phyloP scores from a whole-genome alignment of 2,888 invertebrate genomes.

The Zygogramma bicolorata region DNA sequence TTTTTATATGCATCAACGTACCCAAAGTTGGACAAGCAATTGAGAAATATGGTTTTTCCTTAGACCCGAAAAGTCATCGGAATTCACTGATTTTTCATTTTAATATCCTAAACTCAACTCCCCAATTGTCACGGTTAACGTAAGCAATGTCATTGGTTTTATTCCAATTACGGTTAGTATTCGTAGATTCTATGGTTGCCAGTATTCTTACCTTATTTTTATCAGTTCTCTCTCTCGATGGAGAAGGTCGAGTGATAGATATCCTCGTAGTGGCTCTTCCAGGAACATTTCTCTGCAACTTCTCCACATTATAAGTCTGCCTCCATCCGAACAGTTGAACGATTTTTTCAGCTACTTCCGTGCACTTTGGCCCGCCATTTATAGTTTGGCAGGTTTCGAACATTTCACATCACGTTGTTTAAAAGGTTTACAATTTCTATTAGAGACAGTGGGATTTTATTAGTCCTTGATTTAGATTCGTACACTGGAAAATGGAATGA shows the following conservation, averaged over 20 bases:
- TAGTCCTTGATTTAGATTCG: too few species aligned
- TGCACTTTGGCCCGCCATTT: conserved; percentile 72
- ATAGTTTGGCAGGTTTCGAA: conserved; percentile 61
- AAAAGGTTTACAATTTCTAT: neutral
- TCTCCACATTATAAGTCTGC: conserved; percentile 84
- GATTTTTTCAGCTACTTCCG: conserved; percentile 82
- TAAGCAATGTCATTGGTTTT: too few species aligned
- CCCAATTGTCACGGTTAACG: too few species aligned
- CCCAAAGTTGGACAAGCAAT: neutral
- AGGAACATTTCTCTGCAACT: conserved; percentile 75
- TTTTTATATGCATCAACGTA: too few species aligned
- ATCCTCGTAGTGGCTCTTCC: conserved; percentile 68
- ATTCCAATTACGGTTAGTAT: neutral
- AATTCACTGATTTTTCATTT: neutral
- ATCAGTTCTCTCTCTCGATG: conserved; percentile 43
- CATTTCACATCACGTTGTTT: conserved; percentile 58
- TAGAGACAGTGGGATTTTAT: too few species aligned
- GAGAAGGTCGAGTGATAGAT: conserved; percentile 65
- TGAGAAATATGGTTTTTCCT: neutral
- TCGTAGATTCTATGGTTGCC: neutral
- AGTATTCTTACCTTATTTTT: conserved; percentile 53
- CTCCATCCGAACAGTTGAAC: conserved; percentile 84
- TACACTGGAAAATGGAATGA: neutral
- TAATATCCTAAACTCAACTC: too few species aligned
- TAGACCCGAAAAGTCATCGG: neutral